A percentile compares a stretch with the other conserved stretches of the same genome.
phyloP scores from a whole-genome alignment of 2,888 invertebrate species.

The Sturmia bella region DNA sequence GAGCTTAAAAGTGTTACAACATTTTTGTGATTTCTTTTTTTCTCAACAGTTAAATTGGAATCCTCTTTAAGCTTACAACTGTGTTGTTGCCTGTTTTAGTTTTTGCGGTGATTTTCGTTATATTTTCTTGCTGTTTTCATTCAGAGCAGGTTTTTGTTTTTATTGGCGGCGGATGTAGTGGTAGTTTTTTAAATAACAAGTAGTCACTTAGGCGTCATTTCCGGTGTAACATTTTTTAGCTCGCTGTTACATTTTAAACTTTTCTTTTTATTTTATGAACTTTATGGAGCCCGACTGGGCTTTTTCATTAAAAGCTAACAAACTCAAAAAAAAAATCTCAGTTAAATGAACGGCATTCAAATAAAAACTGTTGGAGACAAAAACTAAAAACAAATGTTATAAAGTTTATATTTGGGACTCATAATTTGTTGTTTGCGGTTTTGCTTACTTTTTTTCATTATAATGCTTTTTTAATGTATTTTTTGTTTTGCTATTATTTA shows the following conservation, averaged over 20 bases:
- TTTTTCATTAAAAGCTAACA: constrained; percentile 10
- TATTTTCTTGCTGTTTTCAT: not conserved
- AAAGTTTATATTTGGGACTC: constrained; percentile 53
- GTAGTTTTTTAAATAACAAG: not conserved
- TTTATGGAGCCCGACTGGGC: constrained; percentile 46
- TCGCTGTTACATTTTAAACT: not conserved
- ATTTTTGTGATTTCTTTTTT: not conserved
- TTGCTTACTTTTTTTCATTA: constrained; percentile 27
- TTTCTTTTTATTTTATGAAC: not conserved
- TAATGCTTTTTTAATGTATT: constrained; percentile 40
- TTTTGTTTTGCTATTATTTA: not conserved
- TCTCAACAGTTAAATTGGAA: not conserved
- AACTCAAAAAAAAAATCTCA: constrained; percentile 20
- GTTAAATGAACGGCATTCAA: constrained; percentile 32
- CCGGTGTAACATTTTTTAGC: constrained; percentile 55
- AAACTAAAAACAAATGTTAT: constrained; percentile 34
- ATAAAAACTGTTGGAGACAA: not conserved
- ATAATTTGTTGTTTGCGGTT: constrained; percentile 53
- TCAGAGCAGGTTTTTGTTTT: constrained; percentile 1
- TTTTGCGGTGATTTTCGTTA: not conserved
- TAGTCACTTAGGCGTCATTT: constrained; percentile 60
- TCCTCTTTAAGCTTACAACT: not conserved
- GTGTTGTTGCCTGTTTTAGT: not conserved
- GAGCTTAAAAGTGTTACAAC: constrained; percentile 7
- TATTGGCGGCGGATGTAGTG: not conserved